Evolutionary conservation across 2,888 invertebrate species (phyloP).

Genomic region (Polymixis lichenea): DNA sequence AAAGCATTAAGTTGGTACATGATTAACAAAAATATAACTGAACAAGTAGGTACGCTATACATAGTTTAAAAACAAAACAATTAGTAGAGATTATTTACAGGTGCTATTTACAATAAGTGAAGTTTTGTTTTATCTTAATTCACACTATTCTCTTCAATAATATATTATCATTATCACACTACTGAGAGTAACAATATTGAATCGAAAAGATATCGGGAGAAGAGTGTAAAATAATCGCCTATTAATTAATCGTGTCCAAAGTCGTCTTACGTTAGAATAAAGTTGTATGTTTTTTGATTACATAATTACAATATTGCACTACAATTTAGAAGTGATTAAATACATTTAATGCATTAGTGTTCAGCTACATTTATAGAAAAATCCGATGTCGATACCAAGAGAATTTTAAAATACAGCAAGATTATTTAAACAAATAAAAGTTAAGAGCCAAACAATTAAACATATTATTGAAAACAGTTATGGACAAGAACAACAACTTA

Average conservation of each 20-base stretch:
- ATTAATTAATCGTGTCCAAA: slow-evolving; percentile 10
- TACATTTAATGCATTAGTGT: slow-evolving; percentile 55
- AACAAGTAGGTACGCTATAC: neutral
- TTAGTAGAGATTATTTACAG: slow-evolving; percentile 51
- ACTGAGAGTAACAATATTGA: neutral
- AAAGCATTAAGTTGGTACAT: neutral
- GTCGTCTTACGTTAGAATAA: slow-evolving; percentile 7
- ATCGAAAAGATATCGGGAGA: slow-evolving; percentile 4
- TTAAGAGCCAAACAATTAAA: neutral
- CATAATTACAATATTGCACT: slow-evolving; percentile 54
- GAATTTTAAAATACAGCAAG: slow-evolving; percentile 9
- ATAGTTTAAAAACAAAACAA: slow-evolving; percentile 42
- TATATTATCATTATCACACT: neutral
- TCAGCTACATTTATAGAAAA: slow-evolving; percentile 30
- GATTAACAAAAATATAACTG: neutral
- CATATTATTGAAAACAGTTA: neutral
- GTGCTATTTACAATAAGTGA: slow-evolving; percentile 51
- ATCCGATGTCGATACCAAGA: slow-evolving; percentile 26
- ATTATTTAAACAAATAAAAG: slow-evolving; percentile 2
- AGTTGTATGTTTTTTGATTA: slow-evolving; percentile 39
- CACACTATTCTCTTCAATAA: slow-evolving; percentile 23
- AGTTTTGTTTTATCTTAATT: slow-evolving; percentile 14
- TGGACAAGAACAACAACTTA: slow-evolving; percentile 6
- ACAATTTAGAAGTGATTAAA: slow-evolving; percentile 53
- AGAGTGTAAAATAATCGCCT: slow-evolving; percentile 6